Evolutionary conservation across 2,888 invertebrate genomes (phyloP).

Genomic region (Drosophila pegasa): DNA sequence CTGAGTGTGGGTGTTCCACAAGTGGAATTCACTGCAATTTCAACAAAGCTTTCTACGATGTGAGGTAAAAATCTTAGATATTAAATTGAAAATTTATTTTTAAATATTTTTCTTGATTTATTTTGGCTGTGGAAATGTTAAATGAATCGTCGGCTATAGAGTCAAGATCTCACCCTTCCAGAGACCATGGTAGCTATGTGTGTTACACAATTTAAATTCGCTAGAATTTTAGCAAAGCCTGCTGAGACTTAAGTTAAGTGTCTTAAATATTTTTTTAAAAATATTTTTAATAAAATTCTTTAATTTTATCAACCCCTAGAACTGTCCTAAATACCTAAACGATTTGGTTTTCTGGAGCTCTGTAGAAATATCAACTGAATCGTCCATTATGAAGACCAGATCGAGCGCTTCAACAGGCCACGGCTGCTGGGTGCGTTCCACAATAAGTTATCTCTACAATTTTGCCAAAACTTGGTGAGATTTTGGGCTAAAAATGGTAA

Average conservation of each 20-base stretch:
- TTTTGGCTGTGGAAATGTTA: too few relatives aligned
- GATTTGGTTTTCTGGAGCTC: neutral
- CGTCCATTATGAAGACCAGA: too few relatives aligned
- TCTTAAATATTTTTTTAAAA: neutral
- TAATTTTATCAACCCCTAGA: too few relatives aligned
- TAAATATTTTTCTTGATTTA: too few relatives aligned
- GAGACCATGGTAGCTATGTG: conserved; percentile 14
- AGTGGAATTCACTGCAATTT: neutral
- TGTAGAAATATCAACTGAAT: too few relatives aligned
- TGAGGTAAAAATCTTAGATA: neutral
- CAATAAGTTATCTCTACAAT: too few relatives aligned
- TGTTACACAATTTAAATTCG: conserved; percentile 15
- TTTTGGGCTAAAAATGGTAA: too few relatives aligned
- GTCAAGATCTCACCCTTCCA: conserved; percentile 16
- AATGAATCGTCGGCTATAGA: too few relatives aligned
- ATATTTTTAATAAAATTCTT: neutral
- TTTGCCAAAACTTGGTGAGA: too few relatives aligned
- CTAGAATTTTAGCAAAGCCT: neutral
- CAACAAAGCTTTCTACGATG: neutral
- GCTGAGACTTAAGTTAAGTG: neutral
- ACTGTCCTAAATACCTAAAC: too few relatives aligned
- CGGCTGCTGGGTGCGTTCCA: too few relatives aligned
- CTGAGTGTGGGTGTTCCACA: conserved; percentile 18
- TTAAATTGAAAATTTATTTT: neutral
- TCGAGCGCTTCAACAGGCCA: too few relatives aligned